These are phyloP conservation scores for Corythornis cristatus DNA, from an alignment of 2,113 vertebrate species.

Conservation along the genomic window DNA sequence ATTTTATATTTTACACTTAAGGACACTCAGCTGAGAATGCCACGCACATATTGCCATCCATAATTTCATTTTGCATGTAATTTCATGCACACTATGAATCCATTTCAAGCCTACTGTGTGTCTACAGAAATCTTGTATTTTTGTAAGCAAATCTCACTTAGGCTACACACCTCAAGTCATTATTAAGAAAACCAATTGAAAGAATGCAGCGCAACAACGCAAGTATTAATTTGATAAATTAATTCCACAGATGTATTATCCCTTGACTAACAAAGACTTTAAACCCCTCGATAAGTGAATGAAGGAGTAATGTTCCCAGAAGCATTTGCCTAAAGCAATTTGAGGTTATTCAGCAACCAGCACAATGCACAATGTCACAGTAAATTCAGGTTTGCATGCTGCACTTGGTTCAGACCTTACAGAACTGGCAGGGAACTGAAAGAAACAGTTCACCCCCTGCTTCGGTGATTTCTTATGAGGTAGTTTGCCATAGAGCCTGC, in stretches of 20 bases:
- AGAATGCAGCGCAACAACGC: neutral
- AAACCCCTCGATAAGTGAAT: neutral
- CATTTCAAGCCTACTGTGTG: constrained; percentile 22
- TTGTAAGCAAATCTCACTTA: constrained; percentile 42
- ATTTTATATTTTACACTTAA: constrained; percentile 54
- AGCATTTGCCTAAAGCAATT: constrained; percentile 11
- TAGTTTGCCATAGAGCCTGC: neutral
- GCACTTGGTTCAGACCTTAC: neutral
- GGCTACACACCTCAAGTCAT: neutral
- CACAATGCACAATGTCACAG: neutral
- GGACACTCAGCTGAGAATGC: constrained; percentile 31
- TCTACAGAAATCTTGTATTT: constrained; percentile 13
- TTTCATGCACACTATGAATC: constrained; percentile 61
- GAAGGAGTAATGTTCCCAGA: constrained; percentile 5
- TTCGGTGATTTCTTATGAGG: neutral
- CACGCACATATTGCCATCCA: neutral
- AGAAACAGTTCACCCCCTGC: constrained; percentile 7
- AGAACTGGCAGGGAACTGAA: neutral
- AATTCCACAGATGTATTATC: constrained; percentile 31
- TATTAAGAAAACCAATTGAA: constrained; percentile 29
- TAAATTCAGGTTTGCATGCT: constrained; percentile 1
- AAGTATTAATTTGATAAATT: constrained; percentile 50
- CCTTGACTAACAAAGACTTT: constrained; percentile 34
- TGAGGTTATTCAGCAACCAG: neutral
- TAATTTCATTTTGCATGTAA: constrained; percentile 66